A percentile compares a stretch with the other conserved stretches of the same genome.
These are phyloP conservation scores for Drosophila seguyi DNA, from an alignment of 1,140 invertebrate genomes.

Conservation along the genomic window DNA sequence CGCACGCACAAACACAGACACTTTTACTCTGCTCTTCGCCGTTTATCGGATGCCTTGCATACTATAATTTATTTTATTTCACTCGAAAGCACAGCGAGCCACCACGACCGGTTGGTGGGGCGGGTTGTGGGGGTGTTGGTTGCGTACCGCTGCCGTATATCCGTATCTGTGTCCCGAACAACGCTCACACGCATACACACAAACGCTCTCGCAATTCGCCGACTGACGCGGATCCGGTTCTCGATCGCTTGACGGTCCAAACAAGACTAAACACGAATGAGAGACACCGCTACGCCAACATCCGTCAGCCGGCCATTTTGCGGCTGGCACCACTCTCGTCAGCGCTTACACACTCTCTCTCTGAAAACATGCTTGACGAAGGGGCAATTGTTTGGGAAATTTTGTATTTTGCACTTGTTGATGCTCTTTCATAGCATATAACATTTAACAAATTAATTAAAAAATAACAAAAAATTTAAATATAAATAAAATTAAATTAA, in stretches of 20 bases:
- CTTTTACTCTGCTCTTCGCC: constrained; percentile 68
- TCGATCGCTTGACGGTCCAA: constrained; percentile 64
- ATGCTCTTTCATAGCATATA: background rate
- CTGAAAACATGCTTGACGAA: constrained; percentile 6
- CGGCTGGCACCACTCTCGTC: constrained; percentile 8
- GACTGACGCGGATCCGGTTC: constrained; percentile 50
- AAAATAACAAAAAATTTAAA: background rate
- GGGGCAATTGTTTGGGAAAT: constrained; percentile 76
- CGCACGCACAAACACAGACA: constrained; percentile 52
- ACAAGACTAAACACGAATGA: constrained; percentile 56
- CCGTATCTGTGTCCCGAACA: constrained; percentile 61
- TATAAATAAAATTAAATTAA: background rate
- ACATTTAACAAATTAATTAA: background rate
- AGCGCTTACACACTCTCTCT: background rate
- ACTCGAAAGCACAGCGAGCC: constrained; percentile 44
- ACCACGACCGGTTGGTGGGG: constrained; percentile 68
- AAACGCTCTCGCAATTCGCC: constrained; percentile 46
- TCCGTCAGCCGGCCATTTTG: constrained; percentile 53
- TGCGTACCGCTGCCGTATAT: constrained; percentile 53
- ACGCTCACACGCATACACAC: constrained; percentile 54
- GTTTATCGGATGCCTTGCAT: constrained; percentile 53
- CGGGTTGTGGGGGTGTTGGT: constrained; percentile 56
- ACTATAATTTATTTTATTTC: constrained; percentile 58
- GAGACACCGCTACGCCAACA: constrained; percentile 11
- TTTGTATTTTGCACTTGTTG: constrained; percentile 61